These are phyloP conservation scores for Patella pellucida DNA, from an alignment of 2,888 invertebrate genomes.

Conservation along the genomic window DNA sequence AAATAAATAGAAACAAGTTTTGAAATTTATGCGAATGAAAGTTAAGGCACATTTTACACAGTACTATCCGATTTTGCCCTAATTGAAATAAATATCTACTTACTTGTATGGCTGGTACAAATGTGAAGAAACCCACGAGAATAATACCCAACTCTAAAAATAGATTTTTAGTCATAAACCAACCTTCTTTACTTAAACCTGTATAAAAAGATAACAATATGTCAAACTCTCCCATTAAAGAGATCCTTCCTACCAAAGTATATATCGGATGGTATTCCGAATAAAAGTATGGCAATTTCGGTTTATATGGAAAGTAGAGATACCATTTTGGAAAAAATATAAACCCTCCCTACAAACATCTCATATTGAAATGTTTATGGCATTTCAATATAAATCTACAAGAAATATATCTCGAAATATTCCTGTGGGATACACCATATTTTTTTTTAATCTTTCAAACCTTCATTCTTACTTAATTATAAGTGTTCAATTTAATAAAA, in stretches of 20 bases:
- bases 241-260: no score
- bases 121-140: conserved; percentile 92
- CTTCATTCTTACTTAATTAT: no score
- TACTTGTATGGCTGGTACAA: conserved; percentile 93
- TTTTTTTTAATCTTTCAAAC: no score
- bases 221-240: not conserved
- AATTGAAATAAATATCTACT: not conserved
- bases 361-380: not conserved
- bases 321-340: not conserved
- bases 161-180: conserved; percentile 96
- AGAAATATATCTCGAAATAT: no score
- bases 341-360: not conserved
- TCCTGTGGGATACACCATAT: no score
- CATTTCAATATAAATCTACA: not conserved
- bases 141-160: conserved; percentile 89
- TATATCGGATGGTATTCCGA: no score
- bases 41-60: no score
- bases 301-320: no score
- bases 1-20: no score
- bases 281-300: no score
- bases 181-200: conserved; percentile 97
- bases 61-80: no score
- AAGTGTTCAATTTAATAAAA: not conserved
- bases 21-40: no score
- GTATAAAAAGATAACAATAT: conserved; percentile 25